These are phyloP conservation scores for Arrhopalites spinosus DNA, from an alignment of 2,888 invertebrate genomes.

Conservation along the genomic window DNA sequence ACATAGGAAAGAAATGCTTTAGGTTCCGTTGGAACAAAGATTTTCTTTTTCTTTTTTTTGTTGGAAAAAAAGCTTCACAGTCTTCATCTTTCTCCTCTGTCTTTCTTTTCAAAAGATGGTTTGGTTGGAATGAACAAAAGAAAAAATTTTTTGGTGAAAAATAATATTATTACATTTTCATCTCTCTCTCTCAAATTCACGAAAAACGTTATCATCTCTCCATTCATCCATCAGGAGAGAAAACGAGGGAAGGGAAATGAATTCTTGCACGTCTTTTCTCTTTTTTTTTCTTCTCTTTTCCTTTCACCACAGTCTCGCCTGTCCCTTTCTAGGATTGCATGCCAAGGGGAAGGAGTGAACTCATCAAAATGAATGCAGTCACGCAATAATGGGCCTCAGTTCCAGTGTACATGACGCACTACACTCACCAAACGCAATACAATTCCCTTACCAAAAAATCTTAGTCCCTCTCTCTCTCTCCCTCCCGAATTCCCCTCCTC, in stretches of 20 bases:
- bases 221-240: constrained; percentile 12
- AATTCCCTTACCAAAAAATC: not conserved
- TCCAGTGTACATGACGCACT: constrained; percentile 9
- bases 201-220: constrained; percentile 24
- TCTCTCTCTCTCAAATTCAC: not conserved
- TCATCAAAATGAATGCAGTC: constrained; percentile 45
- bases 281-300: not conserved
- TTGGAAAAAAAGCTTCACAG: too few species aligned
- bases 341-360: constrained; percentile 24
- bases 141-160: too few species aligned
- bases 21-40: too few species aligned
- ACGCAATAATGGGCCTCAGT: constrained; percentile 45
- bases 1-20: too few species aligned
- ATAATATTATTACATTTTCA: too few species aligned
- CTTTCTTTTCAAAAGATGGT: too few species aligned
- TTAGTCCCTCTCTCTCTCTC: constrained; percentile 4
- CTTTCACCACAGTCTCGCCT: not conserved
- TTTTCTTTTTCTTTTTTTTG: too few species aligned
- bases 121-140: too few species aligned
- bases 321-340: not conserved
- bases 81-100: too few species aligned
- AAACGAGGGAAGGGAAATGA: constrained; percentile 12
- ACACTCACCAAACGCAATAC: constrained; percentile 3
- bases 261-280: constrained; percentile 17
- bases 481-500: not conserved